These are phyloP conservation scores for Bubo bubo DNA, from an alignment of 2,113 vertebrate species.

Conservation along the genomic window DNA sequence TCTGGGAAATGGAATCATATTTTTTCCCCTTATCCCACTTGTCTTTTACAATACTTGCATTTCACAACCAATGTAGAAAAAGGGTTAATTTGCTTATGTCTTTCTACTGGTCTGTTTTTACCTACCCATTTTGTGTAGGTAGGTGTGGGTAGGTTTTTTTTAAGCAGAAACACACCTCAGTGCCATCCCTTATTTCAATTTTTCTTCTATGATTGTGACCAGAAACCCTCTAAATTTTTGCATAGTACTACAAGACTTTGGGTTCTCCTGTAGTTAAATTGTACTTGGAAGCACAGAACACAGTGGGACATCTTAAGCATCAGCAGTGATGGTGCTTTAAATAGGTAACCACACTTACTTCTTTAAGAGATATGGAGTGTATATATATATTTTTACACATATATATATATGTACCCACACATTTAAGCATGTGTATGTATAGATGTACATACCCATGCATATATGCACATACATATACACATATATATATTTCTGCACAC, in stretches of 20 bases:
- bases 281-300: background rate
- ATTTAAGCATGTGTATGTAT: background rate
- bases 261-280: background rate
- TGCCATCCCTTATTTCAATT: background rate
- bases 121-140: background rate
- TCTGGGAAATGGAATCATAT: background rate
- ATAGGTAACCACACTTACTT: background rate
- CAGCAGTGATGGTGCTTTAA: background rate
- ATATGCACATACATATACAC: too few relatives aligned
- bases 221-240: background rate
- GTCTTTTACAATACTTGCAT: background rate
- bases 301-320: background rate
- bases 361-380: background rate
- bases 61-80: background rate
- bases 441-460: background rate
- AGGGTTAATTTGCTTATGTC: background rate
- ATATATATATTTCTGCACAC: too few relatives aligned
- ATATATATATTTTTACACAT: too few relatives aligned
- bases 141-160: too few relatives aligned
- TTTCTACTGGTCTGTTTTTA: background rate
- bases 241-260: background rate
- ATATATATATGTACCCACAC: too few relatives aligned
- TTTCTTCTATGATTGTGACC: background rate
- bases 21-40: background rate
- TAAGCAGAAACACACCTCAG: background rate